These are phyloP conservation scores for Polypedilum pembai DNA, from an alignment of 1,140 invertebrate genomes.

Conservation along the genomic window DNA sequence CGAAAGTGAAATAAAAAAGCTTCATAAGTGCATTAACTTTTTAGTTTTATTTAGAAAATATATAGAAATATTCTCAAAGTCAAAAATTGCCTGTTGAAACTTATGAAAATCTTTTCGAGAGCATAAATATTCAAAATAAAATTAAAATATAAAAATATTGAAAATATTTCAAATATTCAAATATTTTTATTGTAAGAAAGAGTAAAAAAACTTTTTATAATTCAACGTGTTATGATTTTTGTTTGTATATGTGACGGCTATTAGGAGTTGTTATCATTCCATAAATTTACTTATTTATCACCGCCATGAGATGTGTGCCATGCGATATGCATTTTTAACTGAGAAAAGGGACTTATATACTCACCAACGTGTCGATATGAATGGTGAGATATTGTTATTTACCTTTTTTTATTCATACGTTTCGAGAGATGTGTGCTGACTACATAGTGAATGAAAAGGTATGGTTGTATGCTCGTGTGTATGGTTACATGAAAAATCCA, in stretches of 20 bases:
- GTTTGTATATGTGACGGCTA: background rate
- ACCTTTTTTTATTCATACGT: slow-evolving; percentile 1
- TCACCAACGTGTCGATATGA: background rate
- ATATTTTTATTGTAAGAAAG: too few species aligned
- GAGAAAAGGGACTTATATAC: background rate
- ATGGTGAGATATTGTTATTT: background rate
- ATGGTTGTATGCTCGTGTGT: too few species aligned
- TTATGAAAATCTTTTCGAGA: too few species aligned
- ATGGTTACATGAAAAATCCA: too few species aligned
- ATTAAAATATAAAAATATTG: too few species aligned
- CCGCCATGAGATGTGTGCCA: background rate
- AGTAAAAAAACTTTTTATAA: background rate
- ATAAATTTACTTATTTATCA: background rate
- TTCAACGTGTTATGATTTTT: background rate
- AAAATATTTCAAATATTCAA: too few species aligned
- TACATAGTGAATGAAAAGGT: too few species aligned
- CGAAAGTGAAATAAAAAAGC: too few species aligned
- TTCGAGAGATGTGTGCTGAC: background rate
- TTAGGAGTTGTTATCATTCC: background rate
- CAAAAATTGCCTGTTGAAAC: background rate
- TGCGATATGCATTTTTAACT: background rate
- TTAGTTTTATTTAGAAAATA: too few species aligned
- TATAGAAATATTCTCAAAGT: background rate
- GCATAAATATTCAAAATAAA: too few species aligned
- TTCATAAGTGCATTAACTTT: too few species aligned